These are phyloP conservation scores for Drosophila niveifrons DNA, from an alignment of 2,888 invertebrate genomes.

Conservation along the genomic window DNA sequence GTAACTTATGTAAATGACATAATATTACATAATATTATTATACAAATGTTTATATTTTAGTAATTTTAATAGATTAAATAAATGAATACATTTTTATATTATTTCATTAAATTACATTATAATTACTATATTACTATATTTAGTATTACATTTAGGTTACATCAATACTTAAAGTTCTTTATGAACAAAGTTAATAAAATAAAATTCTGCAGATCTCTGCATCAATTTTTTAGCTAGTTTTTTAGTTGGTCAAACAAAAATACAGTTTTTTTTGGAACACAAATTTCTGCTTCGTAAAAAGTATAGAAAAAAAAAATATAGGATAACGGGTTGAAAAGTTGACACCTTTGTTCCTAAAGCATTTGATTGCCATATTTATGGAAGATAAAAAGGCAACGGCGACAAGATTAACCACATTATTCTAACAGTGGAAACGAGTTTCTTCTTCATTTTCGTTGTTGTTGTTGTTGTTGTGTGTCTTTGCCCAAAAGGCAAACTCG, in stretches of 20 bases:
- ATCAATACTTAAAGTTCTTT: not conserved
- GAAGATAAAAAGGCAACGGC: constrained; percentile 79
- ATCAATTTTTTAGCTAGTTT: not conserved
- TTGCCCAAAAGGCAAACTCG: constrained; percentile 59
- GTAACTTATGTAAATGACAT: too few species aligned
- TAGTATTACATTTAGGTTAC: too few species aligned
- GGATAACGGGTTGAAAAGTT: constrained; percentile 59
- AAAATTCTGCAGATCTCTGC: too few species aligned
- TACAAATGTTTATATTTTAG: too few species aligned
- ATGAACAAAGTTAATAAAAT: not conserved
- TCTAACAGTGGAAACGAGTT: constrained; percentile 74
- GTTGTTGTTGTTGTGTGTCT: too few species aligned
- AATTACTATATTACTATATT: too few species aligned
- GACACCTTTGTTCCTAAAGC: constrained; percentile 74
- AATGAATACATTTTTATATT: too few species aligned
- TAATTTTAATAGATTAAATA: too few species aligned
- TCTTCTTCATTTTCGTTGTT: not conserved
- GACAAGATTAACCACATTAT: constrained; percentile 81
- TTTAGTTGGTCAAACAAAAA: not conserved
- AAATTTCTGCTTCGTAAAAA: not conserved
- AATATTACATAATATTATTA: too few species aligned
- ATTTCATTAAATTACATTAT: too few species aligned
- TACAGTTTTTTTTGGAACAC: not conserved
- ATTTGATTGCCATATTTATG: constrained; percentile 81
- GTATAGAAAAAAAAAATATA: constrained; percentile 6